These are phyloP conservation scores for Ianthella basta DNA, from an alignment of 37 sponge, comb jelly and placozoan genomes.

Conservation along the genomic window DNA sequence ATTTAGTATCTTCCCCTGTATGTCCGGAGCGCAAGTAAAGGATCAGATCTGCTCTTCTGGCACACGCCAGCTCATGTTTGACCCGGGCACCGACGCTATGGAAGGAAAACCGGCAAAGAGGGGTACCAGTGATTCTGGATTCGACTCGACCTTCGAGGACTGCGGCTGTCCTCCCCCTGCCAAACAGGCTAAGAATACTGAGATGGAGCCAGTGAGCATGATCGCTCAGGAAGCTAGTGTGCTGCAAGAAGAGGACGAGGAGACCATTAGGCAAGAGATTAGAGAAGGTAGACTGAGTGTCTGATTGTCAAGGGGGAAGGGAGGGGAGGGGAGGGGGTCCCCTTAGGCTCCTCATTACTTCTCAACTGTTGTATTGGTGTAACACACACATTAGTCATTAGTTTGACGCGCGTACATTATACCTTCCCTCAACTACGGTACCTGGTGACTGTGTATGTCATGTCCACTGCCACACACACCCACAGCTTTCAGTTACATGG, in stretches of 20 bases:
- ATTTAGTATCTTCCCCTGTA: too few species aligned
- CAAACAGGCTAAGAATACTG: background rate
- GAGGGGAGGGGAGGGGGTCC: too few species aligned
- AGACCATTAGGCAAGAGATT: background rate
- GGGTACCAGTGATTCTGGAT: conserved; percentile 17
- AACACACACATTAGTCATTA: conserved; percentile 19
- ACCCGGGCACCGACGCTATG: background rate
- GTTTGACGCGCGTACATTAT: background rate
- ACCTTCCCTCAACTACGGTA: conserved; percentile 17
- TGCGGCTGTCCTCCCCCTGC: background rate
- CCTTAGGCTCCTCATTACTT: too few species aligned
- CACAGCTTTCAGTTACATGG: too few species aligned
- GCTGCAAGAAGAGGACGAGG: background rate
- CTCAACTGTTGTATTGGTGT: background rate
- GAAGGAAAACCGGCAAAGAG: background rate
- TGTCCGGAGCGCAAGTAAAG: too few species aligned
- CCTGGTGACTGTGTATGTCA: background rate
- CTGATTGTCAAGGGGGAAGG: background rate
- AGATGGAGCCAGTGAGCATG: background rate
- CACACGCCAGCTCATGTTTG: too few species aligned
- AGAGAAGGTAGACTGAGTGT: background rate
- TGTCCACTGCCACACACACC: conserved; percentile 12
- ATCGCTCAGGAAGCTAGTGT: background rate
- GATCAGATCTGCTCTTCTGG: too few species aligned
- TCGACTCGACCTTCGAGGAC: background rate